Evolutionary conservation across 1,140 invertebrate genomes (phyloP).

Genomic region (Ridgeia piscesae): DNA sequence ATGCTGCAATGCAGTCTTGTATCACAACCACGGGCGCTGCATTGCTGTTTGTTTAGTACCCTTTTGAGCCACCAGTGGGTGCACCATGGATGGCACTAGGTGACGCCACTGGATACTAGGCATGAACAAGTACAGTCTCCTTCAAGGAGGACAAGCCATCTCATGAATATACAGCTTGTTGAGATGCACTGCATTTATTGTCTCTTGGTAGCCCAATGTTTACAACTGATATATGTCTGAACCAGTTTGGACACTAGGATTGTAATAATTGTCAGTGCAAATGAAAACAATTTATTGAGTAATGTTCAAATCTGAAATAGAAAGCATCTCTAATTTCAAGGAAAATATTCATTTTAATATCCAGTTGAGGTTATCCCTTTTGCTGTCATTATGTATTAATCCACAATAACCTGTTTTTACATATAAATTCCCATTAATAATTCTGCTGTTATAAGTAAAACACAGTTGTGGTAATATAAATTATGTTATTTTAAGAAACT

Average conservation of each 20-base stretch:
- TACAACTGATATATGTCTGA: neutral
- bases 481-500: too few relatives aligned
- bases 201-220: neutral
- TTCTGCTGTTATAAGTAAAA: neutral
- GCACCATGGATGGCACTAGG: too few relatives aligned
- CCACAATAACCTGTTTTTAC: neutral
- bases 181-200: neutral
- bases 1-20: neutral
- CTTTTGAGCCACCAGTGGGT: neutral
- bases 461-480: neutral
- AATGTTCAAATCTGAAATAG: neutral
- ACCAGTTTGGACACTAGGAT: neutral
- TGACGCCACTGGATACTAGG: neutral
- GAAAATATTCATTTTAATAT: neutral
- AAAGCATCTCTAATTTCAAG: neutral
- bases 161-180: neutral
- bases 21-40: neutral
- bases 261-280: neutral
- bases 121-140: neutral
- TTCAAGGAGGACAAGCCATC: neutral
- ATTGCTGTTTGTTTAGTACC: neutral
- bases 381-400: neutral
- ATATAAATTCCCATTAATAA: neutral
- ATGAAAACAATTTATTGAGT: neutral
- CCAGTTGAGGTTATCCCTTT: too few relatives aligned